A percentile compares a stretch with the other conserved stretches of the same genome.
phyloP scores from a whole-genome alignment of 2,888 invertebrate species.

The Sarcophaga caerulescens region DNA sequence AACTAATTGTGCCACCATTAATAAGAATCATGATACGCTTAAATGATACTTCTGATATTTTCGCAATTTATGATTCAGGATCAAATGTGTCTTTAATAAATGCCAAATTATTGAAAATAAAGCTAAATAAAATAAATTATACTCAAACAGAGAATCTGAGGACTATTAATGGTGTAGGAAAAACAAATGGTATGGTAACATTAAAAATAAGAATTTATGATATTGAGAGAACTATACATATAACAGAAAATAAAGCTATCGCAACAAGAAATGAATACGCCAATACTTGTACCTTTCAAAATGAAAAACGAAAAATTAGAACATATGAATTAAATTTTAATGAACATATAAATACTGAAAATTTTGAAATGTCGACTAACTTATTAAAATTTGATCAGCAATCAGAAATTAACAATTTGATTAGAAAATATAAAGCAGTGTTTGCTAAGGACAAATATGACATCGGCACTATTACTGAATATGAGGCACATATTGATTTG shows the following conservation, averaged over 20 bases:
- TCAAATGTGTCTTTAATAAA: slow-evolving; percentile 45
- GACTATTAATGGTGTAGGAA: slow-evolving; percentile 19
- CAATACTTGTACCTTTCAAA: too few relatives aligned
- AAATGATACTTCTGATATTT: slow-evolving; percentile 27
- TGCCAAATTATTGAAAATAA: slow-evolving; percentile 39
- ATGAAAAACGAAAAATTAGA: slow-evolving; percentile 17
- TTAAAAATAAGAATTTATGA: slow-evolving; percentile 8
- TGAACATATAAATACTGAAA: too few relatives aligned
- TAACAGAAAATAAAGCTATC: slow-evolving; percentile 49
- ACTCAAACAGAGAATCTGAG: slow-evolving; percentile 24
- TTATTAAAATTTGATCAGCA: background rate
- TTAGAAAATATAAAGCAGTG: slow-evolving; percentile 67
- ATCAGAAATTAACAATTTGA: slow-evolving; percentile 53
- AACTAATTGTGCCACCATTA: slow-evolving; percentile 57
- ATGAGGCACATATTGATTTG: slow-evolving; percentile 38
- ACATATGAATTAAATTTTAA: slow-evolving; percentile 54
- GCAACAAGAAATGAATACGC: slow-evolving; percentile 53
- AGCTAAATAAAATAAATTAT: slow-evolving; percentile 15
- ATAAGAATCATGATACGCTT: slow-evolving; percentile 38
- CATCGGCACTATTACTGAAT: slow-evolving; percentile 69
- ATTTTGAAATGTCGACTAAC: background rate
- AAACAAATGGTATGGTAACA: slow-evolving; percentile 25
- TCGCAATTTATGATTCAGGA: slow-evolving; percentile 51
- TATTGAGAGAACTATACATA: background rate
- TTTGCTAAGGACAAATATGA: slow-evolving; percentile 72